Evolutionary conservation across 2,113 vertebrate species (phyloP).

Genomic region (Prietella phreatophila): DNA sequence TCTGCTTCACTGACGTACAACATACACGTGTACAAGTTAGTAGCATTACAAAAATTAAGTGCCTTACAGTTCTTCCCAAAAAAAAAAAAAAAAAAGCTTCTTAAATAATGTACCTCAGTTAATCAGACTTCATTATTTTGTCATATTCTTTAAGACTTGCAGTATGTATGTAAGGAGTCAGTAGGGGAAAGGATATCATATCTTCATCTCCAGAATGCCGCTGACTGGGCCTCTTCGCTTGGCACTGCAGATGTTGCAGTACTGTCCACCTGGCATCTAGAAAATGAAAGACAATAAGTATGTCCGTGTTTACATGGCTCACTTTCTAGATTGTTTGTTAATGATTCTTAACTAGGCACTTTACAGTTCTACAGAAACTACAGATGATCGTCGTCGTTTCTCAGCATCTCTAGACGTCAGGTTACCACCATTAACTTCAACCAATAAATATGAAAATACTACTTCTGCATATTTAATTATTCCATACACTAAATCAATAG

Average conservation of each 20-base stretch:
- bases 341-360: background rate
- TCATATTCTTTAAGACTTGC: background rate
- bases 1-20: background rate
- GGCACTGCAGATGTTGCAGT: slow-evolving; percentile 97
- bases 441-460: background rate
- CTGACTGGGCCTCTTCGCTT: slow-evolving; percentile 88
- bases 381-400: background rate
- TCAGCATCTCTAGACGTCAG: background rate
- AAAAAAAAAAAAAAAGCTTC: no score
- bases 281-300: slow-evolving; percentile 40
- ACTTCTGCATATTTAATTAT: background rate
- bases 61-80: background rate
- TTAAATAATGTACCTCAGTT: background rate
- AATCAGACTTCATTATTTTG: background rate
- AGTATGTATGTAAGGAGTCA: background rate
- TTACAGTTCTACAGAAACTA: background rate
- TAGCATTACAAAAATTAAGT: background rate
- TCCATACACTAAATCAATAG: background rate
- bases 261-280: slow-evolving; percentile 81
- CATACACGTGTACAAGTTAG: background rate
- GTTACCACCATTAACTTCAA: background rate
- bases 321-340: background rate
- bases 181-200: slow-evolving; percentile 51
- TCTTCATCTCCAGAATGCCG: slow-evolving; percentile 84
- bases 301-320: background rate